Evolutionary conservation across 2,888 invertebrate genomes (phyloP), one percentile per base, ranked within the genome.

Genomic region (Theretra japonica): DNA sequence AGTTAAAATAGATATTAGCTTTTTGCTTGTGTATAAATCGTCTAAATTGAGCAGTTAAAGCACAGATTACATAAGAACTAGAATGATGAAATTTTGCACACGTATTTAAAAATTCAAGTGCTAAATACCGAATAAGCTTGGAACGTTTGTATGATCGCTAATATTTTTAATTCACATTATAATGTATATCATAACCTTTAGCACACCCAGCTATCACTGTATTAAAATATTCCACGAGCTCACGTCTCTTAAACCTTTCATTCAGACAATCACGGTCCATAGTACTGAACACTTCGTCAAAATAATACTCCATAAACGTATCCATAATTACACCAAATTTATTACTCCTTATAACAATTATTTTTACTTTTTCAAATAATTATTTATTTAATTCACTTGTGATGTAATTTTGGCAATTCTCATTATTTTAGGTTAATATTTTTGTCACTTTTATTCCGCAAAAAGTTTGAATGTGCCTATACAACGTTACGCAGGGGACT

Each of bases 131-230:
- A 41, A 11, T 41, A 41, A 11, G 11, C 8, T 41, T 41, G 8
- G 41, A 41, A 8, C 41, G 1, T 11, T 41, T 33, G 33, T 33
- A 33, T 33, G 33, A 11, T 2, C 15, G 2, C 2, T 15, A 15
- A 3, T 41, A n/a, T n/a, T n/a, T n/a, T n/a, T n/a, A n/a, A n/a
- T n/a, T n/a, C n/a, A n/a, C n/a, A n/a, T n/a, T n/a, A n/a, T 53
- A 53, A 53, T 6, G 4, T 5, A 28, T 28, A 21, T 6, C 5
- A 6, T 48, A 41, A 95, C 95, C 95, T 95, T 90, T 93, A 11
- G 95, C 95, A 86, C 97, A 97, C 75, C 97, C 97, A 80, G 96
- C 95, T 77, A 98, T 97, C 69, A 97, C 95, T 23, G 97, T 96
- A 83, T 96, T 97, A 81, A 98, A 96, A 89, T 97, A 97, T 84